phyloP scores from a whole-genome alignment of 2,888 invertebrate species.

The Philopedon plagiatum region DNA sequence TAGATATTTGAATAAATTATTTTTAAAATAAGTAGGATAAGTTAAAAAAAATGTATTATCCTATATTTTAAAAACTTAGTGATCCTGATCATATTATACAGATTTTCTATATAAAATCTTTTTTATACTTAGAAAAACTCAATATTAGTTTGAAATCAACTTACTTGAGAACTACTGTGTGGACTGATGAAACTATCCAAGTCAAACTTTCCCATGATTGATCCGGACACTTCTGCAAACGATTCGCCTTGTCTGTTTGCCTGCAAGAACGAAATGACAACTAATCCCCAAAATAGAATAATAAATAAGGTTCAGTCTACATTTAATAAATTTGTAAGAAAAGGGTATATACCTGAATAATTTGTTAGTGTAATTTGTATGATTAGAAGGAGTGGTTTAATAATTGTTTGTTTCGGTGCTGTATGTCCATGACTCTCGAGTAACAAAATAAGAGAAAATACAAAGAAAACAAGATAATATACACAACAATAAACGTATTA shows the following conservation, averaged over 20 bases:
- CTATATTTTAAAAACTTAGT: too few species aligned
- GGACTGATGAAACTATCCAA: slow-evolving; percentile 83
- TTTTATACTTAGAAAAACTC: too few species aligned
- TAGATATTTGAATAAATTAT: too few species aligned
- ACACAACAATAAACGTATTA: too few species aligned
- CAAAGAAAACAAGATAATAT: too few species aligned
- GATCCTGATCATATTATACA: too few species aligned
- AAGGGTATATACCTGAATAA: slow-evolving; percentile 7
- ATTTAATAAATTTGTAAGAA: not conserved
- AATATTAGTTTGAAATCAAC: not conserved
- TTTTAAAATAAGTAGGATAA: too few species aligned
- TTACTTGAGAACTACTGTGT: slow-evolving; percentile 78
- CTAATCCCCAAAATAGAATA: slow-evolving; percentile 8
- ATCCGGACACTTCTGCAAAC: slow-evolving; percentile 86
- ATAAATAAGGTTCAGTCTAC: not conserved
- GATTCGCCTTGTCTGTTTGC: slow-evolving; percentile 85
- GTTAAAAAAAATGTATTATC: too few species aligned
- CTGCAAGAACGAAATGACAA: slow-evolving; percentile 69
- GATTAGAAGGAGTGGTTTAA: too few species aligned
- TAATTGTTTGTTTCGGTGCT: too few species aligned
- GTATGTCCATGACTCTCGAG: too few species aligned
- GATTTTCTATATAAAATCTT: not conserved
- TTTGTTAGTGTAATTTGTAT: not conserved
- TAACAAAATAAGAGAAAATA: too few species aligned
- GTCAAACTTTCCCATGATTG: slow-evolving; percentile 85